Base-by-base conservation (phyloP, 92 coral and sea anemone species). In the Pocillopora meandrina region DNA sequence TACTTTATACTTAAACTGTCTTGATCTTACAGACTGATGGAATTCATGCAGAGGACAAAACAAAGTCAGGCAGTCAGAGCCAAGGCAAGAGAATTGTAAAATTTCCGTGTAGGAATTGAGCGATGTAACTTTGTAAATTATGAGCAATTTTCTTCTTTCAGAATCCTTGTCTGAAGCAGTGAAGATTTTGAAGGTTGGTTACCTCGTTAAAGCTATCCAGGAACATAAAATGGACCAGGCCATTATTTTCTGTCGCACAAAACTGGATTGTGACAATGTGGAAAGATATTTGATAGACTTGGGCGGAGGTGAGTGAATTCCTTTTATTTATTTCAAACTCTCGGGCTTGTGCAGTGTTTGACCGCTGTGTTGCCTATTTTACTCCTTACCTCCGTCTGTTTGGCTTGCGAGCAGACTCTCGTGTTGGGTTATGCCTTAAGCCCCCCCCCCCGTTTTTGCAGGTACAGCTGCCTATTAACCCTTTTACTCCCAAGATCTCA, bases 151-250 rank as follows among this genome's bases (percentile, higher is more conserved):
- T 20, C 56, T 67, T 64, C 42, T n/a, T 70, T 4, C 72, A 95
- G 98, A 96, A 85, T 89, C 95, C 64, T 90, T 96, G 69, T 96
- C 98, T 10, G 98, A 96, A 87, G 98, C 98, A 7, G 90, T 88
- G 64, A 96, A 96, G 85, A 87, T 92, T 69, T 90, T 96, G 20
- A 96, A 95, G 79, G 95, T 92, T 10, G 95, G 90, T 63, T 95
- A 95, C 83, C 76, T 95, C 8, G 91, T 90, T 68, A 84, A 82
- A 79, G 98, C 98, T 23, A 95, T 95, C 87, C 88, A 90, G 23
- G 89, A 85, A 65, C 98, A 95, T 79, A 90, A 90, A 83, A 95
- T 95, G 98, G 98, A 95, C 81, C 94, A 93, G 55, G 98, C 97
- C 0, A 95, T 95, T 63, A 82, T 95, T 82, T 95, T 95, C 90